Conservation (phyloP, 2,888 invertebrate genomes). For the Fragum fragum region DNA sequence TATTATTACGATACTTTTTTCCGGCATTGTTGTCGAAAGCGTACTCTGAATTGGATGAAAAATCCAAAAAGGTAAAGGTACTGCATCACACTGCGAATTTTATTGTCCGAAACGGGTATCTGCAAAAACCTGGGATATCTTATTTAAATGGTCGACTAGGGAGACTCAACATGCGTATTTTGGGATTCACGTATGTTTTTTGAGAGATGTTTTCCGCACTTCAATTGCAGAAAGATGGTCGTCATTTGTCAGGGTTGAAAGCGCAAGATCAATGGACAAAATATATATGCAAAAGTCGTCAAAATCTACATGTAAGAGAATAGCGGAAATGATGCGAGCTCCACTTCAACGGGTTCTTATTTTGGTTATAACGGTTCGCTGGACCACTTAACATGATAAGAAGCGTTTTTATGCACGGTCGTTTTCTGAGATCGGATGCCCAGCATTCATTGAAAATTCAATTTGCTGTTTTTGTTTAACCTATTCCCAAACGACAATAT, state of each 20-base stretch:
- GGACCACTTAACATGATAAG: neutral
- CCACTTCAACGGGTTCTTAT: neutral
- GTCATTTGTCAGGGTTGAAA: conserved; percentile 20
- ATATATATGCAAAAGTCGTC: conserved; percentile 13
- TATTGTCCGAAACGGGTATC: conserved; percentile 25
- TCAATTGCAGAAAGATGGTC: conserved; percentile 21
- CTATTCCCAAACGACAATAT: too few species aligned
- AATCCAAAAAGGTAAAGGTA: neutral
- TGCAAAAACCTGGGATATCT: conserved; percentile 3
- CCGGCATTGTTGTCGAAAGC: neutral
- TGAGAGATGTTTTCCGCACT: neutral
- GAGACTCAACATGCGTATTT: neutral
- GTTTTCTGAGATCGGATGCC: too few species aligned
- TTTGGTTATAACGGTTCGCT: neutral
- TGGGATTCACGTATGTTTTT: neutral
- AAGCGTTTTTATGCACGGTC: neutral
- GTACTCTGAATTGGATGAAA: neutral
- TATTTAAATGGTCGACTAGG: conserved; percentile 7
- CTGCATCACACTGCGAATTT: conserved; percentile 9
- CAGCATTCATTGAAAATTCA: neutral
- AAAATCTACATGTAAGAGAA: conserved; percentile 2
- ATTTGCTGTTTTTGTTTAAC: neutral
- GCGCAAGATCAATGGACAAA: conserved; percentile 15
- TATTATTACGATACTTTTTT: neutral
- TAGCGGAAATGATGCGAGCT: neutral